Conservation (phyloP, 2,113 vertebrate species). For the Xyliphius kryptos region DNA sequence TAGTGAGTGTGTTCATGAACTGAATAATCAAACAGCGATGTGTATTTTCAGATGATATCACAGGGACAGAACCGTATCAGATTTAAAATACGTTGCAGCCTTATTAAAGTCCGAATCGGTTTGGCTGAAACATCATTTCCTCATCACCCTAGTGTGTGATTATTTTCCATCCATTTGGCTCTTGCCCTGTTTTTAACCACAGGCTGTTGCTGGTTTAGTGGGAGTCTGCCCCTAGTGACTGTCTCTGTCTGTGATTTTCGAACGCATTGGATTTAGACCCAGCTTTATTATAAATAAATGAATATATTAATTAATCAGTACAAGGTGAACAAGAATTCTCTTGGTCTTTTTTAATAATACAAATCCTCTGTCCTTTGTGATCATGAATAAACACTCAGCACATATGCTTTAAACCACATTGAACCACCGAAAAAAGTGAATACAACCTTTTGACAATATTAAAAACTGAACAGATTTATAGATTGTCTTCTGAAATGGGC, state of each 20-base stretch:
- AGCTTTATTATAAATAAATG: slow-evolving; percentile 22
- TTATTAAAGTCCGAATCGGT: slow-evolving; percentile 25
- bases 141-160: slow-evolving; percentile 18
- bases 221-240: slow-evolving; percentile 15
- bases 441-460: too few relatives aligned
- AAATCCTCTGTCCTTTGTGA: too few relatives aligned
- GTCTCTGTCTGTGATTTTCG: neutral
- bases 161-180: slow-evolving; percentile 30
- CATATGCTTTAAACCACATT: too few relatives aligned
- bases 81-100: slow-evolving; percentile 12
- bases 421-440: too few relatives aligned
- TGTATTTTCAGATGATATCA: slow-evolving; percentile 9
- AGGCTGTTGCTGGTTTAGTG: slow-evolving; percentile 25
- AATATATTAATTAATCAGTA: too few relatives aligned
- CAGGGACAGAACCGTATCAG: slow-evolving; percentile 10
- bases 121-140: slow-evolving; percentile 20
- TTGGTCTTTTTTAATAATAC: too few relatives aligned
- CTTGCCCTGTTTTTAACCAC: slow-evolving; percentile 9
- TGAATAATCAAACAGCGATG: slow-evolving; percentile 3
- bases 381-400: too few relatives aligned
- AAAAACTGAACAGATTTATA: too few relatives aligned
- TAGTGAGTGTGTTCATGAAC: neutral
- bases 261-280: neutral
- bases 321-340: too few relatives aligned
- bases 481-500: too few relatives aligned